phyloP scores from a whole-genome alignment of 2,113 vertebrate genomes.

The Macquaria australasica region DNA sequence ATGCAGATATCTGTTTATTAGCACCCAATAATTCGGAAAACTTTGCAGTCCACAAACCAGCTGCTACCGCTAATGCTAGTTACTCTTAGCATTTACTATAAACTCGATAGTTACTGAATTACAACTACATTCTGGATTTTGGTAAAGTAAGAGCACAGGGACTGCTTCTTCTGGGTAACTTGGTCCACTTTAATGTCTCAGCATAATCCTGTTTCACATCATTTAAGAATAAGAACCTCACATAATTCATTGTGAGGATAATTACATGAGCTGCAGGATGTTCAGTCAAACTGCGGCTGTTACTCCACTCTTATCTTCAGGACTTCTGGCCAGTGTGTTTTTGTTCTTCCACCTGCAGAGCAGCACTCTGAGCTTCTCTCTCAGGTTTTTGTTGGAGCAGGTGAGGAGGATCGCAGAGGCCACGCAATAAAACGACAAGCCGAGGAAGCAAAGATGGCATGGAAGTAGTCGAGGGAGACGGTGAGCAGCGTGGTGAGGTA shows the following conservation, averaged over 20 bases:
- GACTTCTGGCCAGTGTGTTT: background rate
- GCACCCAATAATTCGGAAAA: no score
- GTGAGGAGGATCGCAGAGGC: conserved; percentile 51
- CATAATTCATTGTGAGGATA: background rate
- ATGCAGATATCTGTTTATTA: no score
- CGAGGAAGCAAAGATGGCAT: background rate
- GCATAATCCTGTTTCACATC: no score
- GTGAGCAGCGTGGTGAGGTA: conserved; percentile 53
- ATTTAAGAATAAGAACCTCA: no score
- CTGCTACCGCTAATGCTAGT: no score
- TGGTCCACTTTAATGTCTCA: no score
- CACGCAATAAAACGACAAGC: conserved; percentile 55
- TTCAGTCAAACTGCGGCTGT: background rate
- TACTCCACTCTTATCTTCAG: conserved; percentile 11
- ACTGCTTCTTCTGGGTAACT: background rate
- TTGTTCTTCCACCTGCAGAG: conserved; percentile 17
- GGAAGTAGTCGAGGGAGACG: conserved; percentile 38
- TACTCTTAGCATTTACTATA: no score
- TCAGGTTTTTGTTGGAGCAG: conserved; percentile 61
- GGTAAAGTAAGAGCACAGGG: no score
- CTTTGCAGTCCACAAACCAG: no score
- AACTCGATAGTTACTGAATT: no score
- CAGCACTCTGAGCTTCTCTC: conserved; percentile 51
- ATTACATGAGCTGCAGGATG: background rate
- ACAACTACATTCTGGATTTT: no score